phyloP scores from a whole-genome alignment of 30 jellyfish, hydroid and myxozoan genomes.

The Aurelia sp. region DNA sequence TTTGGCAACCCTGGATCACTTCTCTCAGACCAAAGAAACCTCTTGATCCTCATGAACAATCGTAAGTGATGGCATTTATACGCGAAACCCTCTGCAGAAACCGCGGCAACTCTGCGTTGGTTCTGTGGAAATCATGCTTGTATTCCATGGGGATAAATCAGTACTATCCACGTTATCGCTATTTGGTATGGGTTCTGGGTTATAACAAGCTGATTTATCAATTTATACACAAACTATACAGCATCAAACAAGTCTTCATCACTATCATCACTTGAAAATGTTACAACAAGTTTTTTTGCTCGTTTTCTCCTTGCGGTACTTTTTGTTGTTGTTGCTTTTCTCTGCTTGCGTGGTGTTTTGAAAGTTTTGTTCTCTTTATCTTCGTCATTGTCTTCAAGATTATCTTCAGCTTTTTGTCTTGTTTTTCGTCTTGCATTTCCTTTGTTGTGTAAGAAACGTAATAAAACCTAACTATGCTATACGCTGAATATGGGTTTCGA shows the following conservation, averaged over 20 bases:
- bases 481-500: not conserved
- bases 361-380: constrained; percentile 43
- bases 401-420: constrained; percentile 10
- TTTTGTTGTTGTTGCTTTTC: constrained; percentile 17
- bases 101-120: too few species aligned
- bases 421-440: constrained; percentile 27
- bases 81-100: too few species aligned
- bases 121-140: too few species aligned
- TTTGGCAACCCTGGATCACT: too few species aligned
- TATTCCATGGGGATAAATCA: too few species aligned
- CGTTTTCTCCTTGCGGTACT: constrained; percentile 17
- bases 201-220: too few species aligned
- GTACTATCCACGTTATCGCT: too few species aligned
- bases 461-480: not conserved
- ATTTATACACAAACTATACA: not conserved
- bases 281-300: constrained; percentile 13
- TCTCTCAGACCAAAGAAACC: too few species aligned
- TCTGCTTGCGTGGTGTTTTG: constrained; percentile 47
- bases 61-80: too few species aligned
- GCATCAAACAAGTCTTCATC: constrained; percentile 33
- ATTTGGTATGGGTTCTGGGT: too few species aligned
- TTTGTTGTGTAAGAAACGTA: not conserved
- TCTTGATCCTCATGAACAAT: too few species aligned
- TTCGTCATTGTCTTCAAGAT: constrained; percentile 34
- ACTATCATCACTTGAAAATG: constrained; percentile 11